Evolutionary conservation across 2,888 invertebrate species (phyloP), one percentile per base, ranked within the genome.

Genomic region (Drosophila setosimentum): DNA sequence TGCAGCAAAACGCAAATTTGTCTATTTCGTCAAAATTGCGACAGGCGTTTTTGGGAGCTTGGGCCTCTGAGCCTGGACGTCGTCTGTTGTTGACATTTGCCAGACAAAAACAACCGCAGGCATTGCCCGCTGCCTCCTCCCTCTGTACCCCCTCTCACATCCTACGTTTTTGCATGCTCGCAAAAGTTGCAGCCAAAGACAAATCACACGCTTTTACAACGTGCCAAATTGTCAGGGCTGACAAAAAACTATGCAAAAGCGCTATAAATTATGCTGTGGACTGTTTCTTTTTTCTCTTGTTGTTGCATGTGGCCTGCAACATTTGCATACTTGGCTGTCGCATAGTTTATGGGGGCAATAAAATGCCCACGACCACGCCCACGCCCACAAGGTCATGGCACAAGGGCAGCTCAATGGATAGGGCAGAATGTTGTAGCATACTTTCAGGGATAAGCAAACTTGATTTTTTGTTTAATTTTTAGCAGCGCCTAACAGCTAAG

Each of bases 1-100:
- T 84, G 89, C 83, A 90, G 80, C 81, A 89, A 89, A 91, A 91
- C 91, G 91, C 91, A 91, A 91, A 91, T 91, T 91, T 91, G 91
- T 91, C 91, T 91, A 90, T 91, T 91, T 91, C 91, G 91, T 91
- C 91, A 91, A 91, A 91, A 86, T 71, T 78, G 73, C 82, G 82
- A 82, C 87, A 89, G 84, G 80, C 89, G 85, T 85, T 89, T 86
- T 85, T 75, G 68, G 69, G 72, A 62, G 72, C 80, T 59, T 75
- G 67, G 57, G 35, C 27, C 55, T 37, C 55, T 40, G 80, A 61
- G 75, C 83, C 70, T 69, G 74, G 62, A 71, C 50, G 69, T 68
- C 83, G 82, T 73, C 88, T 91, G 88, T 91, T 88, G 88, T 91
- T 88, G 91, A 91, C 88, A 89, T 91, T 89, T 82, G 69, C 83